Evolutionary conservation across 1,140 invertebrate genomes (phyloP).

Genomic region (Odontomachus brunneus): DNA sequence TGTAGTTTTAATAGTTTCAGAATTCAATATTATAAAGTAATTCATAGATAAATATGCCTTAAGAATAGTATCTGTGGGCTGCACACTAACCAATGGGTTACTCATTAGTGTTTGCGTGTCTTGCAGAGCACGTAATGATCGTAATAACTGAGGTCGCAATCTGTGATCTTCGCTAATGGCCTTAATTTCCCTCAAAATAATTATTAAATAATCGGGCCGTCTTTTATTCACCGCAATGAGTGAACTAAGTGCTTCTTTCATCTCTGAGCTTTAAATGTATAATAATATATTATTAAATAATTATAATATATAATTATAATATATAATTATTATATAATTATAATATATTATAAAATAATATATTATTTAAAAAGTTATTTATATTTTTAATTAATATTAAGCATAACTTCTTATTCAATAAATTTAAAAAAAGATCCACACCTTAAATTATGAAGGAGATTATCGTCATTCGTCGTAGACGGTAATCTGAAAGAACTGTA

Average conservation of each 20-base stretch:
- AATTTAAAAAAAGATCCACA: conserved; percentile 29
- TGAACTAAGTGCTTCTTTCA: conserved; percentile 88
- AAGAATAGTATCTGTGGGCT: conserved; percentile 19
- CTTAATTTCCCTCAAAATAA: conserved; percentile 88
- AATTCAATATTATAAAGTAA: conserved; percentile 15
- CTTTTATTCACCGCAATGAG: conserved; percentile 89
- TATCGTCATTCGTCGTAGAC: conserved; percentile 73
- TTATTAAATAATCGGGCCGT: conserved; percentile 89
- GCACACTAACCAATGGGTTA: conserved; percentile 74
- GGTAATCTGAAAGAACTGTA: conserved; percentile 75
- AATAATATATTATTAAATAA: conserved; percentile 19
- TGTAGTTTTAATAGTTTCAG: not conserved
- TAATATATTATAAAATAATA: too few relatives aligned
- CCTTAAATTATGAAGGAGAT: conserved; percentile 67
- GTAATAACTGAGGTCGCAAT: conserved; percentile 87
- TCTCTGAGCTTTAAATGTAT: conserved; percentile 69
- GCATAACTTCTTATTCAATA: not conserved
- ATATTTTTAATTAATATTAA: not conserved
- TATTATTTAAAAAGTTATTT: conserved; percentile 2
- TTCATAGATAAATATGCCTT: not conserved
- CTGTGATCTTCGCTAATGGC: conserved; percentile 88
- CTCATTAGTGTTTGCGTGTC: conserved; percentile 67
- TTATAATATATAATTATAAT: too few relatives aligned
- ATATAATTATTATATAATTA: too few relatives aligned
- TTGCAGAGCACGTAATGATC: conserved; percentile 86